These are phyloP conservation scores for Anthophora plumipes DNA, from an alignment of 2,888 invertebrate species.

Conservation along the genomic window DNA sequence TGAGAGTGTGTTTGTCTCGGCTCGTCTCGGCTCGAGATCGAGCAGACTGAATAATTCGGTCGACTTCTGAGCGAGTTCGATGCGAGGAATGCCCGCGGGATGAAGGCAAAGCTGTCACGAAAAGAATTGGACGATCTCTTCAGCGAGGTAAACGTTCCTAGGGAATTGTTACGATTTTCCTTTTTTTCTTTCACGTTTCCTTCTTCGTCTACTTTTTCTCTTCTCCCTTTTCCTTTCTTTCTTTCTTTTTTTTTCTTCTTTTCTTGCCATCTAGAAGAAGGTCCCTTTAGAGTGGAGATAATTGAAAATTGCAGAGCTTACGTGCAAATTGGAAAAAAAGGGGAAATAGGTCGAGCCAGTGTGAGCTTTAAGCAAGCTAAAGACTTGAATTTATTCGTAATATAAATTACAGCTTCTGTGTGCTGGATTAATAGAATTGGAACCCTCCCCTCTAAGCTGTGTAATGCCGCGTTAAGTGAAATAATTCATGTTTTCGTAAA, in stretches of 20 bases:
- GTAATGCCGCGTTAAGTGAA: no score
- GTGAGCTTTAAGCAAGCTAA: no score
- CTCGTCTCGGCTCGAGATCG: conserved; percentile 5
- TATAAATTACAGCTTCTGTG: no score
- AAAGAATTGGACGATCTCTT: conserved; percentile 82
- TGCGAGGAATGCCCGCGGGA: conserved; percentile 75
- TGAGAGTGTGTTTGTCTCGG: background rate
- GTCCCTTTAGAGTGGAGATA: no score
- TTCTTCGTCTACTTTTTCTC: background rate
- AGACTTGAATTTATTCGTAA: no score
- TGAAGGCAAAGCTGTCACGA: conserved; percentile 80
- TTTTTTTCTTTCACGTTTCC: background rate
- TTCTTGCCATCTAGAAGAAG: no score
- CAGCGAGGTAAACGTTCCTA: conserved; percentile 77
- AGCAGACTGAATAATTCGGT: conserved; percentile 22
- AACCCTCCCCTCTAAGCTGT: no score
- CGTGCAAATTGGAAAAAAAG: no score
- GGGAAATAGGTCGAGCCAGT: no score
- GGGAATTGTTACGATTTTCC: background rate
- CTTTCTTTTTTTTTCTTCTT: background rate
- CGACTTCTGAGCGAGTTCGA: conserved; percentile 56
- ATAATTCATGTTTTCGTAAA: no score
- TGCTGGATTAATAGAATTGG: no score
- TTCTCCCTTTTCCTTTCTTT: background rate
- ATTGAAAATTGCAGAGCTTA: no score